phyloP scores from a whole-genome alignment of 2,888 invertebrate species.

The Dendrolimus houi region DNA sequence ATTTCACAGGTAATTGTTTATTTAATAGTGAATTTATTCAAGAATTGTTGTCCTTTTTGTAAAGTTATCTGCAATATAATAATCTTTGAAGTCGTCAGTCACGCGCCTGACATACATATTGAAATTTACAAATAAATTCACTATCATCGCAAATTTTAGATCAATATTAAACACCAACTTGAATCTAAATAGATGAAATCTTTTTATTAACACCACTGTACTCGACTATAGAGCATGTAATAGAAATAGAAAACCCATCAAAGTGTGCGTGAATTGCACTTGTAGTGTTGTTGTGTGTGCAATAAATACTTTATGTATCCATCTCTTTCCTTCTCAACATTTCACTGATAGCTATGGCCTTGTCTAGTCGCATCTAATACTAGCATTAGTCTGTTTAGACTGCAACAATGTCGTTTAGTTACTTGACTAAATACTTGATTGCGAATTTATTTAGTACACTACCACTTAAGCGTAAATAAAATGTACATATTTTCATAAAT shows the following conservation, averaged over 20 bases:
- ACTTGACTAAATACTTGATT: slow-evolving; percentile 29
- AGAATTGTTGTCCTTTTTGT: neutral
- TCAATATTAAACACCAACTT: slow-evolving; percentile 12
- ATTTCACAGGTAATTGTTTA: too few relatives aligned
- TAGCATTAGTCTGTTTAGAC: slow-evolving; percentile 66
- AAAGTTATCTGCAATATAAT: slow-evolving; percentile 4
- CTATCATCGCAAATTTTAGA: slow-evolving; percentile 19
- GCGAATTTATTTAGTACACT: neutral
- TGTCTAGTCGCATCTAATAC: slow-evolving; percentile 77
- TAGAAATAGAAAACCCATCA: slow-evolving; percentile 66
- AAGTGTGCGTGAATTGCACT: slow-evolving; percentile 66
- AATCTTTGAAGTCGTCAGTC: slow-evolving; percentile 10
- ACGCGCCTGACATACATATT: slow-evolving; percentile 24
- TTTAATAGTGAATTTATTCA: too few relatives aligned
- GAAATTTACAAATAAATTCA: slow-evolving; percentile 13
- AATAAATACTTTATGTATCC: slow-evolving; percentile 70
- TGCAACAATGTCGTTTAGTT: slow-evolving; percentile 27
- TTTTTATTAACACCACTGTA: slow-evolving; percentile 40
- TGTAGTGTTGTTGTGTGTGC: slow-evolving; percentile 66
- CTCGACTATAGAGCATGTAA: slow-evolving; percentile 55
- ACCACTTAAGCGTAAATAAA: neutral
- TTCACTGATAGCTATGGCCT: slow-evolving; percentile 76
- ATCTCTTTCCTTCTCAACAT: slow-evolving; percentile 74
- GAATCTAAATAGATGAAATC: slow-evolving; percentile 19
- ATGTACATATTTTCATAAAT: too few relatives aligned